Percentiles rank a stretch among this genome's conserved stretches.
Conservation (phyloP, 2,797 vertebrate genomes). For the Sitta carolinensis region DNA sequence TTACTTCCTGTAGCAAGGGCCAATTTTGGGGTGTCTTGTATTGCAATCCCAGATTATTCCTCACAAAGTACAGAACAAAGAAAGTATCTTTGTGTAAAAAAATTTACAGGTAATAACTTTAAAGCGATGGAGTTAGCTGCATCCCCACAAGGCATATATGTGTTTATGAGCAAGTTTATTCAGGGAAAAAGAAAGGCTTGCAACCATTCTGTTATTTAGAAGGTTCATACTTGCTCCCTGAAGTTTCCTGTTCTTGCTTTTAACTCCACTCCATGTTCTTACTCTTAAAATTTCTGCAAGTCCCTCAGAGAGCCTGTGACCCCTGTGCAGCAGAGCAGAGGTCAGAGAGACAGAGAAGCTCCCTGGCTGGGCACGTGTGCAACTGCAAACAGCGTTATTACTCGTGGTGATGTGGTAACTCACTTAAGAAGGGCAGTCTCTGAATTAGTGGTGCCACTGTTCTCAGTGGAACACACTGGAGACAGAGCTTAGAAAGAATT, state of each 20-base stretch:
- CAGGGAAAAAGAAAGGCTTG: not conserved
- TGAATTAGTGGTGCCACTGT: not conserved
- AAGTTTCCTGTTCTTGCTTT: not conserved
- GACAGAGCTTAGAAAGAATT: not conserved
- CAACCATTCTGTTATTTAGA: not conserved
- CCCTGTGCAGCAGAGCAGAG: not conserved
- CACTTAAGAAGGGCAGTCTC: not conserved
- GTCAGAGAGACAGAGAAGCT: not conserved
- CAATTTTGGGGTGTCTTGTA: not conserved
- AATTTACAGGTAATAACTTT: not conserved
- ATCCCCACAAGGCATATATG: not conserved
- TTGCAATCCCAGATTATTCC: not conserved
- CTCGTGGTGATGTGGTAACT: not conserved
- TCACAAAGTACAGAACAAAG: not conserved
- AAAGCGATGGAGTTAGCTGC: not conserved
- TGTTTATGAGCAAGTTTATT: not conserved
- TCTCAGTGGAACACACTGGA: not conserved
- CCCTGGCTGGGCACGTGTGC: rapidly evolving
- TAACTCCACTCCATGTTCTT: not conserved
- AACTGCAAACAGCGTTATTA: not conserved
- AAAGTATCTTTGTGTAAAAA: not conserved
- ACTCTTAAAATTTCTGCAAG: not conserved
- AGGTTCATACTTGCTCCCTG: not conserved
- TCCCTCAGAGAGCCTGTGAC: not conserved
- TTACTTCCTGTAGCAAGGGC: not conserved